A percentile compares a stretch with the other conserved stretches of the same genome.
These are phyloP conservation scores for Carabus problematicus DNA, from an alignment of 2,888 invertebrate species.

Conservation along the genomic window DNA sequence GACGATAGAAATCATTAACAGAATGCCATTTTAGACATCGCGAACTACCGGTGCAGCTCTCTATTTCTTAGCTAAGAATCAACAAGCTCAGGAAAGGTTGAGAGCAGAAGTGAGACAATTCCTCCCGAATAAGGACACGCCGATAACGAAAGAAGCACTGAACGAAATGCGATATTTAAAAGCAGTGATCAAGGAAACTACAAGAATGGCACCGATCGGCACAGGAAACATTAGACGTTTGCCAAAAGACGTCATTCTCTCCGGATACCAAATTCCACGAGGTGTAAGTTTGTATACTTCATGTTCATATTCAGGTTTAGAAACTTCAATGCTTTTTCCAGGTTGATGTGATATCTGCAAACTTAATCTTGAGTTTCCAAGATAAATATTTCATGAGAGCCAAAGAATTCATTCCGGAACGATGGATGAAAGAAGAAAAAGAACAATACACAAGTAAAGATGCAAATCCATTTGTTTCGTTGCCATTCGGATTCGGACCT, in stretches of 20 bases:
- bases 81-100: conserved; percentile 57
- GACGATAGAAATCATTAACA: conserved; percentile 4
- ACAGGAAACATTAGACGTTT: conserved; percentile 48
- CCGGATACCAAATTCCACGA: conserved; percentile 56
- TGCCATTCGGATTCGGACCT: conserved; percentile 72
- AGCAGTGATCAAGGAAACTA: conserved; percentile 70
- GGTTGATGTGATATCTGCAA: no score
- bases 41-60: conserved; percentile 57
- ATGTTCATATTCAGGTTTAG: no score
- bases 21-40: conserved; percentile 56
- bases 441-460: conserved; percentile 52
- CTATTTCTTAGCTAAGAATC: conserved; percentile 59
- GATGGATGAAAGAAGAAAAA: conserved; percentile 49
- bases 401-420: conserved; percentile 51
- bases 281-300: conserved; percentile 51
- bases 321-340: no score
- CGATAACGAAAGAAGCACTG: conserved; percentile 55
- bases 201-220: conserved; percentile 56
- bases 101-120: conserved; percentile 55
- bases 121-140: conserved; percentile 51
- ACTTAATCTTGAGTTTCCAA: conserved; percentile 28
- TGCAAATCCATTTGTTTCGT: conserved; percentile 65
- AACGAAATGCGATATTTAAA: conserved; percentile 62
- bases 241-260: conserved; percentile 54
- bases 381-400: conserved; percentile 46